Percentiles rank a stretch among this genome's conserved stretches.
These are phyloP conservation scores for Scyliorhinus canicula DNA, from an alignment of 2,797 vertebrate species.

Conservation along the genomic window DNA sequence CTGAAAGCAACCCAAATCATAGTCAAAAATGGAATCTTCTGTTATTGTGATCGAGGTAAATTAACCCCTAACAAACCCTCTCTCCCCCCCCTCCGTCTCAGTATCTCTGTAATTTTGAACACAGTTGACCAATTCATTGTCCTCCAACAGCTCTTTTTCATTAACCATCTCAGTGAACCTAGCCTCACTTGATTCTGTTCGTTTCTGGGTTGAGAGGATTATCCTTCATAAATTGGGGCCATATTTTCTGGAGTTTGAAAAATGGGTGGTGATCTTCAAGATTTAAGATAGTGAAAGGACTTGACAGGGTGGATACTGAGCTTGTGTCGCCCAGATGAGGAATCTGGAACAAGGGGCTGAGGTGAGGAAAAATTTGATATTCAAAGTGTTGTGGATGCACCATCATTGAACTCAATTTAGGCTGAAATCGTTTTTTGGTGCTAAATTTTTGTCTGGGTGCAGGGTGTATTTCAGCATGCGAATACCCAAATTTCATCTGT, in stretches of 20 bases:
- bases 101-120: background rate
- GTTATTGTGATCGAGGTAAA: background rate
- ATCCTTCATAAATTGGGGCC: background rate
- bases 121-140: background rate
- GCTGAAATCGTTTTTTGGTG: background rate
- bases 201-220: background rate
- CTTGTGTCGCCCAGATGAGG: background rate
- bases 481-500: background rate
- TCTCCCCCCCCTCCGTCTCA: background rate
- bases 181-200: background rate
- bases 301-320: background rate
- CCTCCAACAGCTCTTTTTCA: background rate
- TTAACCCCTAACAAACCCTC: no score
- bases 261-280: background rate
- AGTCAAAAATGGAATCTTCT: background rate
- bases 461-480: no score
- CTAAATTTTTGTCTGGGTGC: background rate
- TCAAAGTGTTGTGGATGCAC: background rate
- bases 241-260: background rate
- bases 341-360: background rate
- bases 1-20: background rate
- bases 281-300: background rate
- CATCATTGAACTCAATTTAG: background rate
- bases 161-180: background rate
- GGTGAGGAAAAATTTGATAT: background rate